Evolutionary conservation across 23 tunicate genomes (phyloP).

Genomic region (Oikopleura dioica): DNA sequence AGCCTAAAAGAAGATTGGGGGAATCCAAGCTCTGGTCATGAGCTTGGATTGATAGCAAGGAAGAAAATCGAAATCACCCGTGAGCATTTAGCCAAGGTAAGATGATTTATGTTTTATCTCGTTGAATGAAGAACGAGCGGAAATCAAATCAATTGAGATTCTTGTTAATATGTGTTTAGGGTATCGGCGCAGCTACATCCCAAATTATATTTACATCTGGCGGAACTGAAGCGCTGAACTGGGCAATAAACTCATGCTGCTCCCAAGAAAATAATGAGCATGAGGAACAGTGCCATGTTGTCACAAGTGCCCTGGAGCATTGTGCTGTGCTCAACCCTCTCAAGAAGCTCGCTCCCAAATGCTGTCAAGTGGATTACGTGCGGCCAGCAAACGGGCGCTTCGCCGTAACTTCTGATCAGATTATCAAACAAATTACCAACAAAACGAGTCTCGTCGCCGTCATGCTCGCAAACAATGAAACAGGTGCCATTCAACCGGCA

Average conservation of each 20-base stretch:
- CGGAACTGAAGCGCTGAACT: constrained; percentile 81
- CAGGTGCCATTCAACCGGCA: constrained; percentile 38
- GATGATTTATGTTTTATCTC: too few species aligned
- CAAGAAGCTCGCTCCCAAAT: constrained; percentile 3
- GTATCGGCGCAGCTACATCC: background rate
- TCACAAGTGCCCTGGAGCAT: constrained; percentile 65
- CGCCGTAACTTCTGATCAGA: constrained; percentile 16
- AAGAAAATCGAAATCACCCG: too few species aligned
- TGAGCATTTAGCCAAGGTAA: too few species aligned
- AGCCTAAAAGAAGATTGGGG: constrained; percentile 53
- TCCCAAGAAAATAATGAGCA: constrained; percentile 11
- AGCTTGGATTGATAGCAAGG: background rate
- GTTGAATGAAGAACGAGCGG: too few species aligned
- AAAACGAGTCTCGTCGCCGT: constrained; percentile 47
- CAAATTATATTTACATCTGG: constrained; percentile 69
- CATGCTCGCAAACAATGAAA: constrained; percentile 98
- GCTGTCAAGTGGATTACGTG: background rate
- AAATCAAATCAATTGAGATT: constrained; percentile 14
- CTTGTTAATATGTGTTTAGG: background rate
- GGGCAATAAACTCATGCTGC: constrained; percentile 32
- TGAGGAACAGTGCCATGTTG: constrained; percentile 28
- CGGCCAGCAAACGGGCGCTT: background rate
- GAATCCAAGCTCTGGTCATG: constrained; percentile 34
- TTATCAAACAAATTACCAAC: constrained; percentile 22
- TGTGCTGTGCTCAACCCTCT: constrained; percentile 49